A percentile compares a stretch with the other conserved stretches of the same genome.
Evolutionary conservation across 2,888 invertebrate species (phyloP).

Genomic region (Nasonia oneida): DNA sequence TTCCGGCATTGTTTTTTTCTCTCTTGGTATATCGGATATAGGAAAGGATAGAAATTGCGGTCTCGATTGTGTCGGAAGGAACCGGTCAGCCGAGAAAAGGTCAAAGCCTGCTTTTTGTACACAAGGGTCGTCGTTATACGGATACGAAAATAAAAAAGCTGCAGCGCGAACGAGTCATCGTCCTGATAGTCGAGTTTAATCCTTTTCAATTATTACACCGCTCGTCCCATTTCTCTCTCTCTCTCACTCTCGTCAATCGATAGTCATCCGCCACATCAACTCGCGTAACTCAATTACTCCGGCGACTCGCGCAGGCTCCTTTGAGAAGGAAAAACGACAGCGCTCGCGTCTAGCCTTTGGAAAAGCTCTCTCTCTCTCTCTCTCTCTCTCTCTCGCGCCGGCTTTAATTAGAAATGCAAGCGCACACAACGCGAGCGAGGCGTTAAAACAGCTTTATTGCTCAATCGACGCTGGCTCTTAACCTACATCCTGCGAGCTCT

Average conservation of each 20-base stretch:
- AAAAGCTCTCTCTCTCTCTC: neutral
- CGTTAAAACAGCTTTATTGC: conserved; percentile 13
- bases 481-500: neutral
- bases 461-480: conserved; percentile 11
- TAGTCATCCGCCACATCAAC: neutral
- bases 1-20: neutral
- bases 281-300: neutral
- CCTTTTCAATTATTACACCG: too few species aligned
- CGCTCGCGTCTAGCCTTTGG: neutral
- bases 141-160: too few species aligned
- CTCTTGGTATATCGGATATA: neutral
- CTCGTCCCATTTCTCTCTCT: too few species aligned
- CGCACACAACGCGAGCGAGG: neutral
- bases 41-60: neutral
- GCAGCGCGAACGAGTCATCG: too few species aligned
- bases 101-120: neutral
- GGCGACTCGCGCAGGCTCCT: neutral
- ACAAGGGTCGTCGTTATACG: too few species aligned
- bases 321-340: neutral
- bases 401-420: conserved; percentile 12
- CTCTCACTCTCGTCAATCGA: neutral
- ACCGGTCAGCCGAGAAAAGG: conserved; percentile 4
- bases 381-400: neutral
- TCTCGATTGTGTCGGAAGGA: neutral
- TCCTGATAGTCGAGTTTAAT: too few species aligned